Percentiles rank a stretch among this genome's conserved stretches.
phyloP scores from a whole-genome alignment of 2,797 vertebrate genomes.

The Darevskia mixta region DNA sequence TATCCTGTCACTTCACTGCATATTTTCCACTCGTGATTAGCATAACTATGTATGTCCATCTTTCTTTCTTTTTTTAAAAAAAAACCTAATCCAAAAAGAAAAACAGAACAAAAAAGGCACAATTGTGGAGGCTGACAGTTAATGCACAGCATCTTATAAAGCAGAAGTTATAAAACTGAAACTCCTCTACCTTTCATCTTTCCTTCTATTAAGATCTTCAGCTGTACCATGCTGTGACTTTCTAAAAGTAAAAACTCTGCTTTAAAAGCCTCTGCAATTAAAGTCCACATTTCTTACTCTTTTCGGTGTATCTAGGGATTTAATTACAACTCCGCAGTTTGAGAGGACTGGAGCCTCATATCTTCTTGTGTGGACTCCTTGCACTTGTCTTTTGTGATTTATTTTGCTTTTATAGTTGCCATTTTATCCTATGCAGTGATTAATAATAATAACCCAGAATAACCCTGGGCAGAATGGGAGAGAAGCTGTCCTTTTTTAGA shows the following conservation, averaged over 20 bases:
- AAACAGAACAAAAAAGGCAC: not conserved
- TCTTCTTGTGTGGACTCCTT: constrained; percentile 15
- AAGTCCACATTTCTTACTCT: constrained; percentile 11
- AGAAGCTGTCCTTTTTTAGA: constrained; percentile 29
- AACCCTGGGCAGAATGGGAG: not conserved
- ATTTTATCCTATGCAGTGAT: constrained; percentile 31
- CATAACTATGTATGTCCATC: not conserved
- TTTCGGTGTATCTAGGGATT: constrained; percentile 4
- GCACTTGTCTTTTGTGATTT: constrained; percentile 31
- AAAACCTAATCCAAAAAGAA: not conserved
- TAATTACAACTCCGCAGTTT: constrained; percentile 6
- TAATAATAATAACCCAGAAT: constrained; percentile 37
- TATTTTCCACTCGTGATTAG: not conserved
- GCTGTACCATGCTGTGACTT: not conserved
- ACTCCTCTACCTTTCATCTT: constrained; percentile 8
- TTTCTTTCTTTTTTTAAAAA: not conserved
- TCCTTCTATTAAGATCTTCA: constrained; percentile 13
- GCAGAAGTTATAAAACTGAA: constrained; percentile 1
- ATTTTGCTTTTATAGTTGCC: constrained; percentile 40
- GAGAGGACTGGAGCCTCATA: not conserved
- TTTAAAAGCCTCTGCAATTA: constrained; percentile 17
- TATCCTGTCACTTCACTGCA: not conserved
- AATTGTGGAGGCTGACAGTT: not conserved
- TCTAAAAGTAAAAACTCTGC: constrained; percentile 15
- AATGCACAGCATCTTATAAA: not conserved